Base-by-base conservation (phyloP, 2,888 invertebrate species). In the Aphidius colemani region DNA sequence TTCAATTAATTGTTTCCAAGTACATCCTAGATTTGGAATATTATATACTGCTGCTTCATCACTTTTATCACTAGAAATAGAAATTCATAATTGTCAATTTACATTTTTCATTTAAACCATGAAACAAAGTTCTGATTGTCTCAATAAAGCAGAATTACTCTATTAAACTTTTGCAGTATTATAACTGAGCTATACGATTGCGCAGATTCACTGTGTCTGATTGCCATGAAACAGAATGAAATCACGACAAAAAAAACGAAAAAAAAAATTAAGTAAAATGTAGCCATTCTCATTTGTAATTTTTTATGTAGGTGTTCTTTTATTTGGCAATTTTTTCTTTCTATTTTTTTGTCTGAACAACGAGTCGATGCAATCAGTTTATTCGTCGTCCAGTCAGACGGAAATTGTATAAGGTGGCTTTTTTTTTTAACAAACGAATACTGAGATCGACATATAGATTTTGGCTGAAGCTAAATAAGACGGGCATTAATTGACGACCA, bases 1-100 rank as follows among this genome's bases (percentile, higher is more conserved):
- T 41, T 70, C 63, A 53, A 78, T 70, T 53, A 80, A 68, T 3
- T 74, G 73, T 8, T 66, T 63, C 79, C 79, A 80, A n/a, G 75
- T 76, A 61, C 77, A 77, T 7, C 70, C 71, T 39, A 80, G 57
- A 11, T 68, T 64, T 1, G 69, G 57, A 7, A 74, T 69, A 64
- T 79, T 79, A 61, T 75, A 79, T 7, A 74, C 71, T n/a, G 68
- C n/a, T 40, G 72, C 55, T 48, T 67, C 66, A 7, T 67, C 62
- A 10, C 57, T 51, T 46, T 43, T 64, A 44, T 49, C 63, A 7
- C 74, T 75, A 53, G 2, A 30, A 30, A 30, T 30, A 30, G 30
- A 30, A 30, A 30, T 30, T 30, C 5, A 30, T 30, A 30, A 30
- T 30, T 30, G 30, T 30, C 30, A 30, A 30, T 30, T 30, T 30